Base-by-base conservation (phyloP, 2,888 invertebrate genomes). In the Colostygia pectinataria region DNA sequence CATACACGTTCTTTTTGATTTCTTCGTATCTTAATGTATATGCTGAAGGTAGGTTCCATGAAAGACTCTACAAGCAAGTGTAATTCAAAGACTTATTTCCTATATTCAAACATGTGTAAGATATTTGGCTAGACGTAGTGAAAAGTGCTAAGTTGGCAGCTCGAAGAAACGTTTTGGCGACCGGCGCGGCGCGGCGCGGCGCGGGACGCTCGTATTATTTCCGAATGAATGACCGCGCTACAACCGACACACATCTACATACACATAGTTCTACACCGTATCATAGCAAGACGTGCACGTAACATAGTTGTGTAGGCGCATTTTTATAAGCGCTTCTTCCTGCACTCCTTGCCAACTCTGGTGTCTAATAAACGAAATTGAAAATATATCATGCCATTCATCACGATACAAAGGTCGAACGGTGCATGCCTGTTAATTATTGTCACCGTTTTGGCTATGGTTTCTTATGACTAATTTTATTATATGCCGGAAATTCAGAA, bases 161-260 rank as follows among this genome's bases (percentile, higher is more conserved):
- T 23, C n/a, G 38, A 36, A 39, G 33, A 6, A 18, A 20, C 44
- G 48, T 45, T 33, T 40, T 45, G 52, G 49, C 50, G 53, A 27
- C 9, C 20, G 29, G 37, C 51, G 43, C 48, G 27, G 39, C 54
- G 44, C 25, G 24, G 41, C 54, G 44, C 45, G 25, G 40, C 54
- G 43, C 45, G 46, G 55, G 44, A 44, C 57, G 57, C 44, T 61
- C 60, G 57, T 61, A 72, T 76, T 80, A 79, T 81, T 81, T 78
- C 77, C 64, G 80, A 76, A 74, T 80, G 77, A 83, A 80, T 80
- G 79, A 72, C 67, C 65, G 56, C 65, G 63, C 65, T 65, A 63
- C 57, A 52, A 55, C 53, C 43, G 38, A 15, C 33, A 40, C 20
- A 31, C 39, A 32, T 42, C 38, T 13, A 28, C 28, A 9, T 32